These are phyloP conservation scores for Atopsyche davidsoni DNA, from an alignment of 1,140 invertebrate species.

Conservation along the genomic window DNA sequence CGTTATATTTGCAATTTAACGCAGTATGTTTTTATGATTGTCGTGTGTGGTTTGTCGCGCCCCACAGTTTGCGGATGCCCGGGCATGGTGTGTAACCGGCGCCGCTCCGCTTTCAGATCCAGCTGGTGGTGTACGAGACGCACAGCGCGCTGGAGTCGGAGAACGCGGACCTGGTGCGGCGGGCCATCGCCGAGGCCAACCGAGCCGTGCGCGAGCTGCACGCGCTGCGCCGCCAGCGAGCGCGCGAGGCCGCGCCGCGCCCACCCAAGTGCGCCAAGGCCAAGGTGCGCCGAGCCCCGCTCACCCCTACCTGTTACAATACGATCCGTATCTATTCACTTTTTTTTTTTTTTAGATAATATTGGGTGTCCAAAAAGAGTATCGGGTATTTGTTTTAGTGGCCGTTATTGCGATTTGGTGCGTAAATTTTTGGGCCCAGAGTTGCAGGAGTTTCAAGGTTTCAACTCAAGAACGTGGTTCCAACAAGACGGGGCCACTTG, in stretches of 20 bases:
- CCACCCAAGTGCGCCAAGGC: constrained; percentile 23
- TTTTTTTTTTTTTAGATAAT: no score
- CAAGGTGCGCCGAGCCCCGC: constrained; percentile 23
- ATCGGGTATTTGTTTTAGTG: no score
- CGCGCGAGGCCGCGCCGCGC: constrained; percentile 14
- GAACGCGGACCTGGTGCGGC: constrained; percentile 57
- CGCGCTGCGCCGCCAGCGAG: constrained; percentile 32
- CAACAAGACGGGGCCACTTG: no score
- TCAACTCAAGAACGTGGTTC: no score
- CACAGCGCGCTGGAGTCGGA: constrained; percentile 62
- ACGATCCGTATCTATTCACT: no score
- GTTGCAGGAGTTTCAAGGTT: no score
- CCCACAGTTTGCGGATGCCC: not conserved
- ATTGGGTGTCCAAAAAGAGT: no score
- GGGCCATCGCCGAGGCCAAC: constrained; percentile 56
- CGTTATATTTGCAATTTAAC: no score
- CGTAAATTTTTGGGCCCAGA: no score
- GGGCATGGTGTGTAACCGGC: not conserved
- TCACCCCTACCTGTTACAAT: no score
- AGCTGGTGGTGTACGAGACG: constrained; percentile 63
- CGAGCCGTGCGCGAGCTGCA: constrained; percentile 56
- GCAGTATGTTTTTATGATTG: not conserved
- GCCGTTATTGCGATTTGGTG: no score
- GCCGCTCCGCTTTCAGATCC: constrained; percentile 45
- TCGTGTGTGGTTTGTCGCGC: not conserved